Evolutionary conservation across 2,888 invertebrate genomes (phyloP), one percentile per base, ranked within the genome.

Genomic region (Scotopteryx bipunctaria): DNA sequence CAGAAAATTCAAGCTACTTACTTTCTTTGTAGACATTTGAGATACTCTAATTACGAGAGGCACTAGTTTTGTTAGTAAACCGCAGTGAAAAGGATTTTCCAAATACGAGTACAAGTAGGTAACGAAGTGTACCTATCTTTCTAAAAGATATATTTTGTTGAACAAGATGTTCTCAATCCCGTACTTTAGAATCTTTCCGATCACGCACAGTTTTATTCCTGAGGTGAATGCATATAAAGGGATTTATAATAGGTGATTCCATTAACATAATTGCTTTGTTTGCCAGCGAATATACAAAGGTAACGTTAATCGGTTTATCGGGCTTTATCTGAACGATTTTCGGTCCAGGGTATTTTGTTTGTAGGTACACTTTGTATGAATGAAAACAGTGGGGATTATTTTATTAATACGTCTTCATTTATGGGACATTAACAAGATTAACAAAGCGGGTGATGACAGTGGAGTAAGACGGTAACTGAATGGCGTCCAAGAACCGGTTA

Each of bases 241-340:
- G 38, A 47, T 41, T 48, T 55, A 50, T 61, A 55, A 52, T 54
- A 50, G 55, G 60, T 59, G 42, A 47, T 62, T 47, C 38, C 40
- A 63, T 63, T 67, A 63, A 59, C 61, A 66, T 68, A 68, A 64
- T 67, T 59, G 58, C 69, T 66, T 65, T 64, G 63, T 62, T 61
- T 63, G 57, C 56, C 47, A 41, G 56, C 46, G 47, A 59, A 63
- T 44, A 59, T 59, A 57, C 59, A 54, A 54, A 61, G 59, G 66
- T 61, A 55, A 52, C 33, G 57, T 48, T 64, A 62, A 64, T 64
- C 55, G 55, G 57, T 55, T 63, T 63, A 59, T 60, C 53, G 53
- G 51, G 58, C 40, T 57, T 54, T 46, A 44, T 25, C 21, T 25
- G 23, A 37, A 38, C 40, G 44, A 53, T 56, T 58, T 55, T 57